Evolutionary conservation across 2,113 vertebrate species (phyloP), one percentile per base, ranked within the genome.

Genomic region (Nymphicus hollandicus): DNA sequence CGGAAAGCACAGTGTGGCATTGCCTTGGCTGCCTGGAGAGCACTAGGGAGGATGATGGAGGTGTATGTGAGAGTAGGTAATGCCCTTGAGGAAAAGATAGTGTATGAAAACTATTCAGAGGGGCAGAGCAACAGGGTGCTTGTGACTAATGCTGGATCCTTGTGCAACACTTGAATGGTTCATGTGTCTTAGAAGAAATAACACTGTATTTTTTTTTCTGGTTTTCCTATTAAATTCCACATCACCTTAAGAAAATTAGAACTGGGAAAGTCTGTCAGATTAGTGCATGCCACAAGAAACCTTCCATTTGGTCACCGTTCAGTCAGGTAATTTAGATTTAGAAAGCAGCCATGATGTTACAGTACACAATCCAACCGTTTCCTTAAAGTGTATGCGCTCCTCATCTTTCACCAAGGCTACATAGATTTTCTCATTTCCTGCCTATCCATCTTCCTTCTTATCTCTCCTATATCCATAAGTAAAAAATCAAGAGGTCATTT

Each of bases 351-450:
- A 0, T 2, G 41, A 39, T 47, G 31, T 83, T 52, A 60, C 1
- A 6, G 72, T 19, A 7, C 90, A 60, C 28, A 29, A 10, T 37
- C 91, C 39, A 65, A 20, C 43, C 41, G 2, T 3, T 76, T 50
- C 80, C 61, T 70, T 71, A 39, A 25, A 27, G 11, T 22, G 49
- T 44, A 5, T 14, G 1, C 27, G 76, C 83, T 96, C 50, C 89
- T 94, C 65, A 77, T 72, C 88, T 92, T 71, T 86, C 92, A 84
- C 88, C 90, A 81, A 64, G 93, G 43, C 81, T 91, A 52, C 88
- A 33, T 0, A 56, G 47, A 43, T 52, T 91, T 96, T 97, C 88
- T 97, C 93, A 97, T 97, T 97, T 97, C 95, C 96, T 97, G 95
- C 84, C 87, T 79, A 61, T 79, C 89, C 84, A 85, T 93, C 77